Evolutionary conservation across 2,113 vertebrate species (phyloP).

Genomic region (Sinocyclocheilus rhinocerous): DNA sequence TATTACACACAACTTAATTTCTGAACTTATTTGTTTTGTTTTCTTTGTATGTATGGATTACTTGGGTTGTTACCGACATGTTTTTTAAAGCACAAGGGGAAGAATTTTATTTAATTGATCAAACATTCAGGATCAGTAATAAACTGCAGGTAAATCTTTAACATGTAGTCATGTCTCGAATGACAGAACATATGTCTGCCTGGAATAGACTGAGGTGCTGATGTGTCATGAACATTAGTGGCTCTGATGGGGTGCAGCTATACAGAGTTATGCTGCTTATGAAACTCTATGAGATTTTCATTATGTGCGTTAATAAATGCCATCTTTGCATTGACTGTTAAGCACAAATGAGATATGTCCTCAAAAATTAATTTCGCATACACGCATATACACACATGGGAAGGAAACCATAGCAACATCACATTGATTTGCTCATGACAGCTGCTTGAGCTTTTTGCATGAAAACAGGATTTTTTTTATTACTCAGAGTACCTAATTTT

Average conservation of each 20-base stretch:
- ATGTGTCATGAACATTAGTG: not conserved
- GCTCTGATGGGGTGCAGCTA: not conserved
- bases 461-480: not conserved
- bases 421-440: not conserved
- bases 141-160: not conserved
- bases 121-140: too few relatives aligned
- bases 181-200: not conserved
- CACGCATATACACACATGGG: too few relatives aligned
- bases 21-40: too few relatives aligned
- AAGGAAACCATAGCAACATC: constrained; percentile 19
- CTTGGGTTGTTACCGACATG: too few relatives aligned
- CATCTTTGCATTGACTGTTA: not conserved
- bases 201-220: not conserved
- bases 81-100: not conserved
- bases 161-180: not conserved
- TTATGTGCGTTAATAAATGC: not conserved
- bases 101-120: not conserved
- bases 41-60: too few relatives aligned
- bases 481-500: not conserved
- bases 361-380: not conserved
- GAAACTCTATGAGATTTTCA: not conserved
- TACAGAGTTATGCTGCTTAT: not conserved
- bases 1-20: too few relatives aligned
- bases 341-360: not conserved
- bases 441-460: not conserved